phyloP scores from a whole-genome alignment of 2,888 invertebrate species.

The Hirtodrosophila duncani region DNA sequence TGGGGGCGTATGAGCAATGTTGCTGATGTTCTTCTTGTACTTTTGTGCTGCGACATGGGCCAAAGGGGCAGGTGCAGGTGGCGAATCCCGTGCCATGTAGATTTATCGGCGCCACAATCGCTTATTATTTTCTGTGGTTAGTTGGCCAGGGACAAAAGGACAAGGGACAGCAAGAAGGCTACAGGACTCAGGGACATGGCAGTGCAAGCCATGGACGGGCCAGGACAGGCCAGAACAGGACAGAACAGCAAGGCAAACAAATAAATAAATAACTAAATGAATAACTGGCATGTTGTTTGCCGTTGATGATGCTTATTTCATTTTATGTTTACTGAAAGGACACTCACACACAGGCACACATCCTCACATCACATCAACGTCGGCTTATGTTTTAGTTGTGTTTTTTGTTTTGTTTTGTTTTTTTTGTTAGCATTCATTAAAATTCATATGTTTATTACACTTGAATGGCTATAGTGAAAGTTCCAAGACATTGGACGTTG shows the following conservation, averaged over 20 bases:
- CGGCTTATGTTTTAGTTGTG: slow-evolving; percentile 40
- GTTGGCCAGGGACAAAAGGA: slow-evolving; percentile 34
- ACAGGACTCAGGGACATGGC: no score
- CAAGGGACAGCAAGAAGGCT: not conserved
- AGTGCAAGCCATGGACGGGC: not conserved
- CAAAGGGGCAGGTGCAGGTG: not conserved
- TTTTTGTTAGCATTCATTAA: slow-evolving; percentile 35
- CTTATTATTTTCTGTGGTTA: slow-evolving; percentile 37
- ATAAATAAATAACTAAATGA: slow-evolving; percentile 50
- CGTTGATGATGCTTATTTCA: slow-evolving; percentile 49
- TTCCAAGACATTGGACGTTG: slow-evolving; percentile 24
- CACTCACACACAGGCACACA: slow-evolving; percentile 9
- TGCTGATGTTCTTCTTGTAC: slow-evolving; percentile 24
- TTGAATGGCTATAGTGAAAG: slow-evolving; percentile 31
- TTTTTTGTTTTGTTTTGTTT: slow-evolving; percentile 35
- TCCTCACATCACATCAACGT: slow-evolving; percentile 9
- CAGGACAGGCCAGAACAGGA: not conserved
- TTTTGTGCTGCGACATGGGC: slow-evolving; percentile 2
- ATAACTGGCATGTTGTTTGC: slow-evolving; percentile 38
- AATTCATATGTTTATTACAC: slow-evolving; percentile 23
- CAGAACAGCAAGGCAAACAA: slow-evolving; percentile 14
- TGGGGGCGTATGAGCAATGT: slow-evolving; percentile 65
- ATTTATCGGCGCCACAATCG: slow-evolving; percentile 44
- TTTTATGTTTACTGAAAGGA: slow-evolving; percentile 49
- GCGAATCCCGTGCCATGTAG: slow-evolving; percentile 29